Percentiles rank a stretch among this genome's conserved stretches.
phyloP scores from a whole-genome alignment of 1,140 invertebrate species.

The Thaumetopoea pityocampa region DNA sequence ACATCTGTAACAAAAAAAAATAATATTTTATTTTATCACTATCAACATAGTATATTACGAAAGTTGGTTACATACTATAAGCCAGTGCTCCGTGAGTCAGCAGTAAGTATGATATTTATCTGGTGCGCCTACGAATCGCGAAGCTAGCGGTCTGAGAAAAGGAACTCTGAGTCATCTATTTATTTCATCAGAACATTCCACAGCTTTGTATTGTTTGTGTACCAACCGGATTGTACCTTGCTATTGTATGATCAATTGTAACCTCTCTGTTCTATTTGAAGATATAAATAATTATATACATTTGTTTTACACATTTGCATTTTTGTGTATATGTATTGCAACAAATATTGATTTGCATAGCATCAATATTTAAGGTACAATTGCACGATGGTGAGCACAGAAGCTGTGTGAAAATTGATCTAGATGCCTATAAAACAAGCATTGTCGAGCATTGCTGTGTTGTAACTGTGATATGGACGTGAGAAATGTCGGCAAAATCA shows the following conservation, averaged over 20 bases:
- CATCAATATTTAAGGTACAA: slow-evolving; percentile 27
- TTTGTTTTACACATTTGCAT: background rate
- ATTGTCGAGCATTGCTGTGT: slow-evolving; percentile 41
- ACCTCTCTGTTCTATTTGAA: background rate
- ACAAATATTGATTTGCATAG: slow-evolving; percentile 40
- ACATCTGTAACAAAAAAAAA: slow-evolving; percentile 66
- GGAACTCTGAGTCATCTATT: slow-evolving; percentile 48
- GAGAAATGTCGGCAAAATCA: slow-evolving; percentile 55
- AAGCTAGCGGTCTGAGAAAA: slow-evolving; percentile 25
- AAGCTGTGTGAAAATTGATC: slow-evolving; percentile 46
- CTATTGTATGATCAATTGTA: slow-evolving; percentile 19
- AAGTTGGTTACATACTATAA: slow-evolving; percentile 30
- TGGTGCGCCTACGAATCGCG: slow-evolving; percentile 36
- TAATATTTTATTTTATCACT: slow-evolving; percentile 23
- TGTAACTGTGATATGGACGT: slow-evolving; percentile 44
- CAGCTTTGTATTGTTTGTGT: slow-evolving; percentile 20
- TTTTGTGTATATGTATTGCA: slow-evolving; percentile 10
- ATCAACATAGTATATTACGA: slow-evolving; percentile 27
- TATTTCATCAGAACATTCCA: slow-evolving; percentile 43
- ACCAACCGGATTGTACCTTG: slow-evolving; percentile 10
- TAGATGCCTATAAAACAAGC: slow-evolving; percentile 37
- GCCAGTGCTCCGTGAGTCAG: slow-evolving; percentile 44
- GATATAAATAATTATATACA: background rate
- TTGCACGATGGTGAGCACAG: slow-evolving; percentile 29
- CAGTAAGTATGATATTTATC: slow-evolving; percentile 40